These are phyloP conservation scores for Athalia rosae DNA, from an alignment of 2,888 invertebrate species.

Conservation along the genomic window DNA sequence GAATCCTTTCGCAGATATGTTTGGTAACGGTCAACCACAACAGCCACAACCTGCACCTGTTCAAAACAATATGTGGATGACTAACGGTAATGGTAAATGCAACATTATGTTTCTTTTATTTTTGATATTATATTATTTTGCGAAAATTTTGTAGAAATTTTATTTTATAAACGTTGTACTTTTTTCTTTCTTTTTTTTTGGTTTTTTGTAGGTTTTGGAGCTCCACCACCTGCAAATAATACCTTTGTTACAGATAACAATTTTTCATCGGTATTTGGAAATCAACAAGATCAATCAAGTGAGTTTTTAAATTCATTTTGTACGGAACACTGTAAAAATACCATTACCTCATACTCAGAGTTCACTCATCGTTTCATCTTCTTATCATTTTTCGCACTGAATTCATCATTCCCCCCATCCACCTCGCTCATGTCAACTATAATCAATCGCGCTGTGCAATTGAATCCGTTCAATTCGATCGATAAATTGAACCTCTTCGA, in stretches of 20 bases:
- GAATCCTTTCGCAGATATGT: slow-evolving; percentile 94
- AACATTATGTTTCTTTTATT: slow-evolving; percentile 40
- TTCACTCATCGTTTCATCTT: not conserved
- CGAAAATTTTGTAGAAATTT: slow-evolving; percentile 46
- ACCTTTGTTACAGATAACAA: slow-evolving; percentile 90
- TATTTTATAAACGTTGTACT: slow-evolving; percentile 49
- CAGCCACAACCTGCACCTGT: slow-evolving; percentile 63
- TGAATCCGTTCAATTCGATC: not conserved
- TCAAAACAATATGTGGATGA: slow-evolving; percentile 75
- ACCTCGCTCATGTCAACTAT: not conserved
- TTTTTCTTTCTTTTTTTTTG: slow-evolving; percentile 53
- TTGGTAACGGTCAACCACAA: slow-evolving; percentile 74
- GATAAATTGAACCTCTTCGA: too few species aligned
- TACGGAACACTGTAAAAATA: not conserved
- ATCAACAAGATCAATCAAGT: slow-evolving; percentile 72
- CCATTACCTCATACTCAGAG: not conserved
- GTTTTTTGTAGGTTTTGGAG: slow-evolving; percentile 71
- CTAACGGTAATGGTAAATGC: slow-evolving; percentile 76
- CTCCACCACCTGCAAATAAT: slow-evolving; percentile 73
- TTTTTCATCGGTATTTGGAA: slow-evolving; percentile 92
- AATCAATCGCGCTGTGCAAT: not conserved
- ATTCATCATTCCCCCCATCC: slow-evolving; percentile 18
- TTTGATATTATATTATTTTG: slow-evolving; percentile 46
- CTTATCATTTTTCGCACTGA: not conserved
- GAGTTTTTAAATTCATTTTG: slow-evolving; percentile 56